phyloP scores from a whole-genome alignment of 2,797 vertebrate species.

The Rhabdophis nuchalis region DNA sequence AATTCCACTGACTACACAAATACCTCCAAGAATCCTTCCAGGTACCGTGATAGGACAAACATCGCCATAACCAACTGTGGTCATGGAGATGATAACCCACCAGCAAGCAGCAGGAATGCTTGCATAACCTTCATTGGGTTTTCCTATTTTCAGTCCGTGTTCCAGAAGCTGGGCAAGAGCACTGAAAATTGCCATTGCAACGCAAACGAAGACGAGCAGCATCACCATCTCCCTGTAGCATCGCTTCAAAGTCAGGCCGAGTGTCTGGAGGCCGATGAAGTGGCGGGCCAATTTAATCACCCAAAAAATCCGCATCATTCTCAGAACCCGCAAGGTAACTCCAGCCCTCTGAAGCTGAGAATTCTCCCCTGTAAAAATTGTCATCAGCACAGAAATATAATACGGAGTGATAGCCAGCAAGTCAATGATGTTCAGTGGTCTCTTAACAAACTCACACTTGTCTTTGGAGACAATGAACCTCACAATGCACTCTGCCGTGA shows the following conservation, averaged over 20 bases:
- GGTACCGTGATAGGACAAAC: slow-evolving; percentile 95
- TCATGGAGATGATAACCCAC: slow-evolving; percentile 99
- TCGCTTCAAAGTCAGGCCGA: slow-evolving; percentile 92
- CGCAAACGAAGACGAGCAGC: slow-evolving; percentile 95
- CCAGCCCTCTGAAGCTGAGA: slow-evolving; percentile 93
- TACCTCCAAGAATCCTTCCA: slow-evolving; percentile 93
- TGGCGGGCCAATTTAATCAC: slow-evolving; percentile 98
- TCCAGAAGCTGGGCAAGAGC: slow-evolving; percentile 96
- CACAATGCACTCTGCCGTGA: slow-evolving; percentile 95
- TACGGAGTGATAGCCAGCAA: slow-evolving; percentile 96
- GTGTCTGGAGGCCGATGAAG: slow-evolving; percentile 96
- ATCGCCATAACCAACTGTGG: slow-evolving; percentile 97
- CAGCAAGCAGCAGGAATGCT: slow-evolving; percentile 98
- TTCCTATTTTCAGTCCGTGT: slow-evolving; percentile 90
- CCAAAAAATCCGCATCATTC: slow-evolving; percentile 99
- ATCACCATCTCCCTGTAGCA: slow-evolving; percentile 99
- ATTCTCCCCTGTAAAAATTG: slow-evolving; percentile 87
- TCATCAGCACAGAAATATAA: slow-evolving; percentile 91
- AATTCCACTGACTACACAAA: slow-evolving; percentile 97
- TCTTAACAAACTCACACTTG: slow-evolving; percentile 96
- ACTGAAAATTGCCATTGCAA: slow-evolving; percentile 99
- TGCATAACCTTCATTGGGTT: slow-evolving; percentile 89
- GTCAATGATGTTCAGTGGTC: slow-evolving; percentile 96
- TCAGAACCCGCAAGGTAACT: slow-evolving; percentile 89
- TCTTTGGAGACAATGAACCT: slow-evolving; percentile 94